Evolutionary conservation across 2,888 invertebrate species (phyloP).

Genomic region (Ormyrus labotus): DNA sequence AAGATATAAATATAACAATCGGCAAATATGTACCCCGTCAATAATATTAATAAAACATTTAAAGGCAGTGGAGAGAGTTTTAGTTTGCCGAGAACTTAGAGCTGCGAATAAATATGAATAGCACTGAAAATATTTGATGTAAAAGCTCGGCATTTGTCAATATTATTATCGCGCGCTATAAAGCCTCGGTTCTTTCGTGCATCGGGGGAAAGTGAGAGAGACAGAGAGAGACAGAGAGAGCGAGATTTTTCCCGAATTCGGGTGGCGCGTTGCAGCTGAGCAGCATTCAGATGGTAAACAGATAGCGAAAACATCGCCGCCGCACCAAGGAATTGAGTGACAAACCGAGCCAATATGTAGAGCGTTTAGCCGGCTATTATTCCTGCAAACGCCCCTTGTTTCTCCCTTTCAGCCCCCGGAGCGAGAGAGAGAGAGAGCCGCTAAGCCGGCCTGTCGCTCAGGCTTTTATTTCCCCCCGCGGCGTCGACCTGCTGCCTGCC

Average conservation of each 20-base stretch:
- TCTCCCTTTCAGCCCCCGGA: not conserved
- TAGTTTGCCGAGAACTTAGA: constrained; percentile 55
- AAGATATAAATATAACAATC: constrained; percentile 61
- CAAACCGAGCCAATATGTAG: constrained; percentile 74
- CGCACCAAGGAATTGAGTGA: constrained; percentile 60
- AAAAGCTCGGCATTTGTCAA: constrained; percentile 54
- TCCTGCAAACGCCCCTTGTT: constrained; percentile 53
- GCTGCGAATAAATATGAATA: constrained; percentile 55
- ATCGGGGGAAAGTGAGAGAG: too few species aligned
- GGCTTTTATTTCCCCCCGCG: constrained; percentile 12
- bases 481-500: not conserved
- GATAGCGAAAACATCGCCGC: not conserved
- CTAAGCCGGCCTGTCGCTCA: constrained; percentile 48
- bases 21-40: constrained; percentile 48
- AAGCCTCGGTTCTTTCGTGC: not conserved
- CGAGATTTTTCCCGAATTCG: too few species aligned
- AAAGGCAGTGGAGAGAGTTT: constrained; percentile 39
- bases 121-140: constrained; percentile 54
- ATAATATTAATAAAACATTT: constrained; percentile 48
- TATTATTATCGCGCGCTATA: constrained; percentile 49
- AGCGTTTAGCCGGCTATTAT: constrained; percentile 73
- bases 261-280: too few species aligned
- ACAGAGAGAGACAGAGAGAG: too few species aligned
- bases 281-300: constrained; percentile 23
- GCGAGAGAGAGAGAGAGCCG: not conserved